phyloP scores from a whole-genome alignment of 2,888 invertebrate species.

The Sinopyrophorus schimmeli region DNA sequence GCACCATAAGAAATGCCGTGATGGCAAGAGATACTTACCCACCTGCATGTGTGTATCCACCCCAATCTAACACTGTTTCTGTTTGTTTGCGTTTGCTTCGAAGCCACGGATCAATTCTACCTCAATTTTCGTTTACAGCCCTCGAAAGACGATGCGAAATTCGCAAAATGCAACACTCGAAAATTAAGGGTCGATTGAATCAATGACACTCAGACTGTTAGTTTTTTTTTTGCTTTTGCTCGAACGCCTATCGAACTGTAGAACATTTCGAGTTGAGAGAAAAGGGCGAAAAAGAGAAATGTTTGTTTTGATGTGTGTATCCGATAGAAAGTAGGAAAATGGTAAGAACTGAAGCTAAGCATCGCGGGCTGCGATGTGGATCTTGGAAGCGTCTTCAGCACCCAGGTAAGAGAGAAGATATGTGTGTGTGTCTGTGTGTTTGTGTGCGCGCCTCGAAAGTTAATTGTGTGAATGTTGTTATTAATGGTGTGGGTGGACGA shows the following conservation, averaged over 20 bases:
- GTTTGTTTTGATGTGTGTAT: no score
- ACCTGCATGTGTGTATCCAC: constrained; percentile 37
- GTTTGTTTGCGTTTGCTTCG: not conserved
- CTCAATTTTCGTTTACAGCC: constrained; percentile 1
- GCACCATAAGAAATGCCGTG: constrained; percentile 70
- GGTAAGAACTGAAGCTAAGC: no score
- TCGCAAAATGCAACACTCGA: constrained; percentile 3
- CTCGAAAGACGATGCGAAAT: constrained; percentile 2
- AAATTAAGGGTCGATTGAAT: constrained; percentile 8
- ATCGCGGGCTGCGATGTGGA: no score
- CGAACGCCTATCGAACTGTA: no score
- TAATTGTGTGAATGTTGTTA: constrained; percentile 26
- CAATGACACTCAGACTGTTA: no score
- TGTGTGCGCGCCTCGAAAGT: constrained; percentile 20
- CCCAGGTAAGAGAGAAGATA: no score
- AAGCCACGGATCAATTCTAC: no score
- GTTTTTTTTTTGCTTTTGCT: not conserved
- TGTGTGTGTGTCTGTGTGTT: no score
- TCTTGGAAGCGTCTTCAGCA: no score
- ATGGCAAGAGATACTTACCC: constrained; percentile 66
- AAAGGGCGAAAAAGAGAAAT: no score
- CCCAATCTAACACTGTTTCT: constrained; percentile 25
- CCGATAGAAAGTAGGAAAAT: no score
- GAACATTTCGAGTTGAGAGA: no score
- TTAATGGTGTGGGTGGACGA: constrained; percentile 29